These are phyloP conservation scores for Trichonephila clavata DNA, from an alignment of 1,140 invertebrate species.

Conservation along the genomic window DNA sequence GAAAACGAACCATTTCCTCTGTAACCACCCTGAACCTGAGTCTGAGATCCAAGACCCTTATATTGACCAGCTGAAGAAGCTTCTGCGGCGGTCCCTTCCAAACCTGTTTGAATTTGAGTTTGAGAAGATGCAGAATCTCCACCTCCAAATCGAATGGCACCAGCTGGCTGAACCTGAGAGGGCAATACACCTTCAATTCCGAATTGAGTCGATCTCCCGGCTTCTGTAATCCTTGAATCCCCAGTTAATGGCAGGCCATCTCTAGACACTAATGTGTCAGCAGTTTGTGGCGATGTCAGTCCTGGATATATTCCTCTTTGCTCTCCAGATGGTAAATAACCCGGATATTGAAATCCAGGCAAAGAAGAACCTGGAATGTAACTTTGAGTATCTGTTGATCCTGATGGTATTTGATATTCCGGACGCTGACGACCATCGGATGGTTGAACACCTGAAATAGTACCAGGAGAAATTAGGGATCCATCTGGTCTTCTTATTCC, in stretches of 20 bases:
- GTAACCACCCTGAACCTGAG: conserved; percentile 73
- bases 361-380: neutral
- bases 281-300: neutral
- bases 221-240: neutral
- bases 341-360: neutral
- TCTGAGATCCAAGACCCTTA: conserved; percentile 62
- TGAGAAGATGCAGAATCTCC: conserved; percentile 64
- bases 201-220: neutral
- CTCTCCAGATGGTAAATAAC: conserved; percentile 11
- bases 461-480: neutral
- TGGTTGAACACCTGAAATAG: no score
- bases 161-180: neutral
- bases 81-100: conserved; percentile 72
- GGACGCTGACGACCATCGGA: no score
- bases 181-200: neutral
- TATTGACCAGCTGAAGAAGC: conserved; percentile 63
- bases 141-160: neutral
- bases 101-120: conserved; percentile 71
- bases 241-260: neutral
- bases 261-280: neutral
- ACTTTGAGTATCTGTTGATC: neutral
- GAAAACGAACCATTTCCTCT: conserved; percentile 75
- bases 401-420: neutral
- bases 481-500: neutral
- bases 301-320: neutral